Evolutionary conservation across 2,113 vertebrate genomes (phyloP).

Genomic region (Pimephales promelas): DNA sequence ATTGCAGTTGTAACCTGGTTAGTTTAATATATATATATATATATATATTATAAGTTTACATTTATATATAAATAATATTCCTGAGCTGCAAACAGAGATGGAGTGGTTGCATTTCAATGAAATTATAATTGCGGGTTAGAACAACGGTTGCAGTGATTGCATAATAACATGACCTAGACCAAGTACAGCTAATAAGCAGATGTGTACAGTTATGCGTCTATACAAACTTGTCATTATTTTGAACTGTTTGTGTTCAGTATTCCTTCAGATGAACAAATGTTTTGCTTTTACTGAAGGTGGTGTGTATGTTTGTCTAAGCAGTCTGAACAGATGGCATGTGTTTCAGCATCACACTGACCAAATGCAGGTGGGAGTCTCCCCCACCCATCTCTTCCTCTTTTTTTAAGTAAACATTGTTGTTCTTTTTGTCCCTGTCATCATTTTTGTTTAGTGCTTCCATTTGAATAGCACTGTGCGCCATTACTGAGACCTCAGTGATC

Average conservation of each 20-base stretch:
- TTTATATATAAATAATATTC: no score
- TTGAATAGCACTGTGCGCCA: background rate
- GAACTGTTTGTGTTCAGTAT: background rate
- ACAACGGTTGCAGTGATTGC: slow-evolving; percentile 4
- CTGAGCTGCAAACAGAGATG: background rate
- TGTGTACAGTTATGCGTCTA: background rate
- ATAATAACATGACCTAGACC: slow-evolving; percentile 35
- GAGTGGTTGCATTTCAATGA: slow-evolving; percentile 12
- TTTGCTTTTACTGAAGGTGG: slow-evolving; percentile 20
- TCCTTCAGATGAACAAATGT: background rate
- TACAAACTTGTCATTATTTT: background rate
- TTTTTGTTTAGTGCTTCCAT: background rate
- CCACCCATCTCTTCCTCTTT: background rate
- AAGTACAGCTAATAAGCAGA: slow-evolving; percentile 31
- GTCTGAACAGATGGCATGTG: slow-evolving; percentile 53
- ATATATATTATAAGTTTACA: no score
- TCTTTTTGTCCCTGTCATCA: slow-evolving; percentile 6
- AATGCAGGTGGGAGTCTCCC: slow-evolving; percentile 38
- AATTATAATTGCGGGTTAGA: slow-evolving; percentile 37
- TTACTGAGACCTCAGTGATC: background rate
- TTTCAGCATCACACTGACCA: slow-evolving; percentile 35
- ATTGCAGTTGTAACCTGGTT: no score
- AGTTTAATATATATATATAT: no score
- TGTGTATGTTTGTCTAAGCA: slow-evolving; percentile 39
- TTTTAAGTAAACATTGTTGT: slow-evolving; percentile 20